Conservation (phyloP, 2,113 vertebrate species). For the Pelobates fuscus region DNA sequence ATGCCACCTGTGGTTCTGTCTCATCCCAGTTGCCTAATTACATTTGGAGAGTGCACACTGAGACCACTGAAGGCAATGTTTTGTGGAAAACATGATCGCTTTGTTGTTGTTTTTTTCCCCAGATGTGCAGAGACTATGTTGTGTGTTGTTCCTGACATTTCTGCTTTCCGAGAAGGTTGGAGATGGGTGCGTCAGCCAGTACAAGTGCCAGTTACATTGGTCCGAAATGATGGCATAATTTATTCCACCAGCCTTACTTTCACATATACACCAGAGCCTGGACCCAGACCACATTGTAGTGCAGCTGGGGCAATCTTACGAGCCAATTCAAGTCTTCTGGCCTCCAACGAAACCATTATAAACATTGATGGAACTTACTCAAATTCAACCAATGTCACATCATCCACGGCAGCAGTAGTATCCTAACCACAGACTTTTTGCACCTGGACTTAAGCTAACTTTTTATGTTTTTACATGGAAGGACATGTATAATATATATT, state of each 20-base stretch:
- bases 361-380: conserved; percentile 79
- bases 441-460: conserved; percentile 69
- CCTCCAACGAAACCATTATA: conserved; percentile 77
- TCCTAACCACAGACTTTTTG: conserved; percentile 83
- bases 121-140: conserved; percentile 98
- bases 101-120: conserved; percentile 24
- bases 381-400: conserved; percentile 84
- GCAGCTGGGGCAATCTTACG: conserved; percentile 95
- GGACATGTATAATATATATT: conserved; percentile 70
- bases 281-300: conserved; percentile 94
- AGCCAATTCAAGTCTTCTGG: conserved; percentile 83
- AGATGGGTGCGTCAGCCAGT: conserved; percentile 97
- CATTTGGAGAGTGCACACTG: no score
- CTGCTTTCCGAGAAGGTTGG: conserved; percentile 98
- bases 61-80: no score
- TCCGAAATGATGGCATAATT: conserved; percentile 96
- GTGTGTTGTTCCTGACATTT: conserved; percentile 98
- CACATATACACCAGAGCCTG: conserved; percentile 97
- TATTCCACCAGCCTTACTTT: conserved; percentile 99
- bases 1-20: no score
- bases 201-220: conserved; percentile 97
- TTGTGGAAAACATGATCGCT: no score
- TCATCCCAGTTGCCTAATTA: no score
- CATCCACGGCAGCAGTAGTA: conserved; percentile 89
- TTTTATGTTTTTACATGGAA: conserved; percentile 71